Evolutionary conservation across 2,888 invertebrate species (phyloP), one percentile per base, ranked within the genome.

Genomic region (Lithodes maja): DNA sequence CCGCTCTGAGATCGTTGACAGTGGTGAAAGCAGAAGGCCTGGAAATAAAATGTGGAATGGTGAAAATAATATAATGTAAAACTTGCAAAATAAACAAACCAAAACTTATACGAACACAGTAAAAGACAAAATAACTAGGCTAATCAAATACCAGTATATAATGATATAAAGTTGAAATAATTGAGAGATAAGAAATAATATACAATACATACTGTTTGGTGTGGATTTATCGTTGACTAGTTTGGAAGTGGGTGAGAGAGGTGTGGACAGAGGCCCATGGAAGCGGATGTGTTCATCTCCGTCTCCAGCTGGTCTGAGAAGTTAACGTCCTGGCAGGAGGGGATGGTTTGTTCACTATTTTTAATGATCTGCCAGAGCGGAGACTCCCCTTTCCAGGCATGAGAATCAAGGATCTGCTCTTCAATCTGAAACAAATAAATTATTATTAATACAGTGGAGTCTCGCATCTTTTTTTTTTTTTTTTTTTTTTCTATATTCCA

Each of bases 341-440:
- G 97, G 78, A 97, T 95, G n/a, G 95, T 94, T 75, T 94, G 94
- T 1, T 94, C 95, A 52, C 95, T 94, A 75, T 94, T 94, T 91
- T 94, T 86, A 77, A 93, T 94, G 81, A 98, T 96, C 54, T 96
- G 95, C 99, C 99, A 99, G 55, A 99, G 93, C 0, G 97, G 97
- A 92, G 99, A 99, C 88, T 96, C 96, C 12, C 95, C 95, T 90
- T 95, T 95, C 99, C 99, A 99, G 1, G 97, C 98, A 91, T 98
- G 94, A 5, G 96, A 96, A 93, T 99, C 99, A 86, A 99, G 94
- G 86, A 99, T 97, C 93, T 96, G 96, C 94, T 99, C 99, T 94
- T 99, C 99, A 85, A 99, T 97, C 96, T 97, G 93, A 15, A 93
- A 93, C 9, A 61, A 82, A 15, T 33, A 33, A 33, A 33, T 33